Evolutionary conservation across 2,888 invertebrate species (phyloP).

Genomic region (Agrochola lychnidis): DNA sequence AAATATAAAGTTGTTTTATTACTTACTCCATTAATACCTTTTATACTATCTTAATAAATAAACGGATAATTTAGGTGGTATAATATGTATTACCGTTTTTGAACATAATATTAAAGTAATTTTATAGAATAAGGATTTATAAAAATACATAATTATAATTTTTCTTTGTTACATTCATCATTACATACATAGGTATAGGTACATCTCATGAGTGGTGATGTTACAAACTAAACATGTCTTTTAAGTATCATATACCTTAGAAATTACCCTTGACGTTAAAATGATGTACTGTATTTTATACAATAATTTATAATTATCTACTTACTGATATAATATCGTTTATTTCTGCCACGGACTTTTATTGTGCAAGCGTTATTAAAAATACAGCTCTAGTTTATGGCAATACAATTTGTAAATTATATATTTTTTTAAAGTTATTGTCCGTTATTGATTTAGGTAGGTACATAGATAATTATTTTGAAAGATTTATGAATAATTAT

Average conservation of each 20-base stretch:
- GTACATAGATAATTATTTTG: background rate
- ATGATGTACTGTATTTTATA: background rate
- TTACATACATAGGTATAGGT: background rate
- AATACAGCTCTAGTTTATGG: background rate
- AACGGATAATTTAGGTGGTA: conserved; percentile 38
- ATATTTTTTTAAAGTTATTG: conserved; percentile 7
- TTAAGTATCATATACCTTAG: background rate
- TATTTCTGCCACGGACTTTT: conserved; percentile 27
- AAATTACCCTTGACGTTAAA: conserved; percentile 2
- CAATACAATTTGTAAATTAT: conserved; percentile 3
- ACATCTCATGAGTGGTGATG: conserved; percentile 16
- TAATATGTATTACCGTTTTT: conserved; percentile 10
- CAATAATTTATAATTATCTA: background rate
- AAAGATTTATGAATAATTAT: conserved; percentile 10
- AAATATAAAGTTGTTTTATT: conserved; percentile 52
- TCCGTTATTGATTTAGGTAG: background rate
- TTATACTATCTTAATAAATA: conserved; percentile 30
- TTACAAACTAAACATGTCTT: conserved; percentile 6
- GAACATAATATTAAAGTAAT: conserved; percentile 8
- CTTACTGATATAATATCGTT: conserved; percentile 16
- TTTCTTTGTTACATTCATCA: conserved; percentile 4
- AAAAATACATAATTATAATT: conserved; percentile 37
- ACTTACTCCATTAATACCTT: conserved; percentile 23
- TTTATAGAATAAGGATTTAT: conserved; percentile 23
- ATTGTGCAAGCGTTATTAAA: conserved; percentile 4